Percentiles rank a stretch among this genome's conserved stretches.
phyloP scores from a whole-genome alignment of 35 echinoderm and acorn worm genomes.

The Chiridota heheva region DNA sequence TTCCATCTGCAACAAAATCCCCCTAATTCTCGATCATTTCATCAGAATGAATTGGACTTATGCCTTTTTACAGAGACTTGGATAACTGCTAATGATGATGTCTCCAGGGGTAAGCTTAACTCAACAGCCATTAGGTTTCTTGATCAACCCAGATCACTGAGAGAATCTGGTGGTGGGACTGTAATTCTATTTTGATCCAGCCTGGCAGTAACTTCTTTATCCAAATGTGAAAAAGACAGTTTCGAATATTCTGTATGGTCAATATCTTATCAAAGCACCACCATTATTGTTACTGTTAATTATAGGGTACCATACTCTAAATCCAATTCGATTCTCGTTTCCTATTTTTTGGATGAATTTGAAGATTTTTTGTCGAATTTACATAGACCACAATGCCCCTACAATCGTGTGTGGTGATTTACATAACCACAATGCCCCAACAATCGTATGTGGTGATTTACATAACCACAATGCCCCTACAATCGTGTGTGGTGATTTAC shows the following conservation, averaged over 20 bases:
- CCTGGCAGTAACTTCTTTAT: neutral
- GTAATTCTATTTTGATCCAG: neutral
- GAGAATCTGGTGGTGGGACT: neutral
- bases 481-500: no score
- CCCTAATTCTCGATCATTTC: no score
- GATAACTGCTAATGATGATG: neutral
- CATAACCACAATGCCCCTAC: no score
- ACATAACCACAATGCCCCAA: no score
- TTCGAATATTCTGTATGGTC: neutral
- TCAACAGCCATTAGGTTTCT: neutral
- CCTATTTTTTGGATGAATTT: neutral
- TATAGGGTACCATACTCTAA: neutral
- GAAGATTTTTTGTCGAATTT: neutral
- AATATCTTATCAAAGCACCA: neutral
- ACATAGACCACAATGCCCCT: no score
- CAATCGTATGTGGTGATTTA: no score
- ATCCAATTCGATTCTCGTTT: neutral
- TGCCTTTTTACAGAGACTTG: no score
- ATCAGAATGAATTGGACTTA: no score
- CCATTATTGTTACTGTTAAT: constrained; percentile 9
- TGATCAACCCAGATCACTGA: neutral
- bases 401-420: no score
- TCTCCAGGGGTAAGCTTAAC: constrained; percentile 5
- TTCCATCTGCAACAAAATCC: no score
- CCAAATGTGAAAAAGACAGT: neutral